phyloP scores from a whole-genome alignment of 1,140 invertebrate genomes.

The Ostrea denselamellosa region DNA sequence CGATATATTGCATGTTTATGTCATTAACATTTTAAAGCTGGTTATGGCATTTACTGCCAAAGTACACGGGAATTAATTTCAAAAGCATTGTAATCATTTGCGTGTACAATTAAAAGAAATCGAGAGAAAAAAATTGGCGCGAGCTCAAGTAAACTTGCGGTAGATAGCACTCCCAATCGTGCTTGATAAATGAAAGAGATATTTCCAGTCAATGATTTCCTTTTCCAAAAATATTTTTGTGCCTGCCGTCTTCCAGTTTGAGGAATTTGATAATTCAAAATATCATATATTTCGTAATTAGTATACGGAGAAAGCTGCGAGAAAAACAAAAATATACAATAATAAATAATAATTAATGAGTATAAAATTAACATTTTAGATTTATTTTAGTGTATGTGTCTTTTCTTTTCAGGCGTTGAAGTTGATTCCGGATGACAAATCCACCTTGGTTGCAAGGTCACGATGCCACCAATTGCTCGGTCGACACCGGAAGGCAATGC shows the following conservation, averaged over 20 bases:
- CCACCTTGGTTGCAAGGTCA: slow-evolving; percentile 89
- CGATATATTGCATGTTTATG: background rate
- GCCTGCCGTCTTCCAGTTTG: no score
- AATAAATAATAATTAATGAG: no score
- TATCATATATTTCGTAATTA: no score
- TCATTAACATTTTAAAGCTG: background rate
- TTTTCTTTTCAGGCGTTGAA: slow-evolving; percentile 81
- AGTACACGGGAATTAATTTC: background rate
- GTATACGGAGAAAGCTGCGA: no score
- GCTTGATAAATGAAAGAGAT: background rate
- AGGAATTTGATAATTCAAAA: no score
- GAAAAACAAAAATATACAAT: no score
- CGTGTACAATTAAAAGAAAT: background rate
- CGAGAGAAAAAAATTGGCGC: background rate
- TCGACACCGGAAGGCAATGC: slow-evolving; percentile 87
- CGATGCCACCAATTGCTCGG: slow-evolving; percentile 93
- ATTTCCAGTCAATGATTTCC: background rate
- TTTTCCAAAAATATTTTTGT: no score
- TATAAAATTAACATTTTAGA: no score
- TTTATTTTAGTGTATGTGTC: no score
- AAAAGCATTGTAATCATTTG: background rate
- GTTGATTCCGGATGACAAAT: slow-evolving; percentile 88
- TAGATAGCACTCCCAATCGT: background rate
- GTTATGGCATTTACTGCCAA: background rate
- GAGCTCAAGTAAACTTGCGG: background rate